Conservation (phyloP, 2,113 vertebrate genomes). For the Colossoma macropomum region DNA sequence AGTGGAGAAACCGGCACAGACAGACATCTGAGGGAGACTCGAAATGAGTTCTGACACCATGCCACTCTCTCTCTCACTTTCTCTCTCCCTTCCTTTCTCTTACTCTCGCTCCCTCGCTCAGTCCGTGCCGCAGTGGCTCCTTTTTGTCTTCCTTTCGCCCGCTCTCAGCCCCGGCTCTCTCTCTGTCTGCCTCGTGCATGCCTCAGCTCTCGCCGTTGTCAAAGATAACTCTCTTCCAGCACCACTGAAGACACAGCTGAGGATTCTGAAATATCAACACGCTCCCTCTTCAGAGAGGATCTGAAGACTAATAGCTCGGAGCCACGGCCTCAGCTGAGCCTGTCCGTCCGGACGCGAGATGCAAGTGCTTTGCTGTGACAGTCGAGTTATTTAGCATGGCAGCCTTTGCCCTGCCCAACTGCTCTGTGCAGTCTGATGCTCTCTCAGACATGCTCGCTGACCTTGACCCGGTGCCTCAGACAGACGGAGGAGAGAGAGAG, state of each 20-base stretch:
- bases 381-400: constrained; percentile 46
- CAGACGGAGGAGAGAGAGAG: constrained; percentile 26
- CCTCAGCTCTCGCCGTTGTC: constrained; percentile 10
- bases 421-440: constrained; percentile 13
- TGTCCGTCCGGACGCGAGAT: constrained; percentile 29
- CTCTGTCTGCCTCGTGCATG: not conserved
- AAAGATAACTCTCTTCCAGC: constrained; percentile 40
- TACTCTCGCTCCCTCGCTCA: not conserved
- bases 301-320: constrained; percentile 32
- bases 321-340: constrained; percentile 41
- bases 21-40: constrained; percentile 32
- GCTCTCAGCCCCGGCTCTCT: not conserved
- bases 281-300: constrained; percentile 44
- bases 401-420: constrained; percentile 15
- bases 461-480: constrained; percentile 34
- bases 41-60: constrained; percentile 25
- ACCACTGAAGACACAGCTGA: constrained; percentile 36
- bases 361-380: constrained; percentile 24
- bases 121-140: not conserved
- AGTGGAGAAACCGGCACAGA: constrained; percentile 18
- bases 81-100: not conserved
- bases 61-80: not conserved
- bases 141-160: not conserved
- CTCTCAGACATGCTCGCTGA: constrained; percentile 29
- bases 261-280: constrained; percentile 48